Percentiles rank a stretch among this genome's conserved stretches.
Conservation (phyloP, 2,888 invertebrate genomes). For the Rhamphomyia laevipes region DNA sequence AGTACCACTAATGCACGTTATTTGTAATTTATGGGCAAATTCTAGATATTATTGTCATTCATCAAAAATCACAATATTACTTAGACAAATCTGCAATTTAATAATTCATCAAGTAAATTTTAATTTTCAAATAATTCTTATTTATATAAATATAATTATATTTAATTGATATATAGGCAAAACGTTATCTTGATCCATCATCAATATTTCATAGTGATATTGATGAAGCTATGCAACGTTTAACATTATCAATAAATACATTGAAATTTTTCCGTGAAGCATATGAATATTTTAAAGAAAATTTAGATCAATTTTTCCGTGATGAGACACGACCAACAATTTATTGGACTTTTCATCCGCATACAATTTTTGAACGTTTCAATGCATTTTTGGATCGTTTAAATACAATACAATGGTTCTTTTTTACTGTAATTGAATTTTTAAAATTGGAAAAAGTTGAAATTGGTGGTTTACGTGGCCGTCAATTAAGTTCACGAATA, state of each 20-base stretch:
- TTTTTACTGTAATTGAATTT: constrained; percentile 86
- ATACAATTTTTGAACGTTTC: constrained; percentile 66
- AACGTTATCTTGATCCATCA: constrained; percentile 77
- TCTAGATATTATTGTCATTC: constrained; percentile 85
- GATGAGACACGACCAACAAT: constrained; percentile 40
- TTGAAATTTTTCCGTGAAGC: constrained; percentile 51
- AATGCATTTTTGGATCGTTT: constrained; percentile 65
- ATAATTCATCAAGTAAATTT: constrained; percentile 69
- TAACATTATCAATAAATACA: constrained; percentile 54
- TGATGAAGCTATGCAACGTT: constrained; percentile 80
- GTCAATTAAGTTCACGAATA: constrained; percentile 64
- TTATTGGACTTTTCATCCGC: constrained; percentile 73
- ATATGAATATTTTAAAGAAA: constrained; percentile 60
- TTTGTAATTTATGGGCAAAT: constrained; percentile 84
- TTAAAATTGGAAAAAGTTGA: constrained; percentile 91
- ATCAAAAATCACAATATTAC: constrained; percentile 73
- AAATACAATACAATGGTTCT: constrained; percentile 66
- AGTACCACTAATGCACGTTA: constrained; percentile 66
- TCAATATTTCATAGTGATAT: constrained; percentile 92
- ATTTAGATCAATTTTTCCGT: constrained; percentile 52
- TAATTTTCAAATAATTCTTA: neutral
- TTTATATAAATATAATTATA: neutral
- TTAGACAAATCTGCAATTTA: constrained; percentile 83
- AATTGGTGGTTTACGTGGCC: constrained; percentile 79
- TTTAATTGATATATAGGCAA: constrained; percentile 49